Percentiles rank a stretch among this genome's conserved stretches.
These are phyloP conservation scores for Indri indri DNA, from an alignment of 2,113 vertebrate species.

Conservation along the genomic window DNA sequence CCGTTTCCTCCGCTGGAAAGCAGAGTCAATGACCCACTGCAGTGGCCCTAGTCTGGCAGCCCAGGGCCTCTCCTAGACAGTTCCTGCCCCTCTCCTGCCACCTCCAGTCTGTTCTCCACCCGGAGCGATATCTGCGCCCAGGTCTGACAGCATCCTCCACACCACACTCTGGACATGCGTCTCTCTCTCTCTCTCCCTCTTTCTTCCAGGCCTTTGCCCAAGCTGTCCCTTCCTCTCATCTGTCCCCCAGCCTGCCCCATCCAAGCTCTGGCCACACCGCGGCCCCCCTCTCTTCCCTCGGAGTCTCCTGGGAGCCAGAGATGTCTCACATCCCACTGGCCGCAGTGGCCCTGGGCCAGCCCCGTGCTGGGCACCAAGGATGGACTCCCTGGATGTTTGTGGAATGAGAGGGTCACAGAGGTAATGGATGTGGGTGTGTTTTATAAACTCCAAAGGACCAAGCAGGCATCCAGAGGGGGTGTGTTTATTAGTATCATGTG, in stretches of 20 bases:
- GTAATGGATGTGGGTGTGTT: constrained; percentile 24
- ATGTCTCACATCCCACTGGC: not conserved
- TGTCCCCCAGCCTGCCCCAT: not conserved
- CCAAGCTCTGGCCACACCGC: not conserved
- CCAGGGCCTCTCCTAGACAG: not conserved
- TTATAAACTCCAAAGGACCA: constrained; percentile 49
- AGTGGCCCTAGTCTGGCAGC: not conserved
- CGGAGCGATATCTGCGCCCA: not conserved
- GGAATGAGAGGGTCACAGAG: constrained; percentile 13
- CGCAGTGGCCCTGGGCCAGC: not conserved
- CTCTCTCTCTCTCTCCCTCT: not conserved
- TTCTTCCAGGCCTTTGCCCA: not conserved
- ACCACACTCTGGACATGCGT: not conserved
- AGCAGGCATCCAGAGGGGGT: not conserved
- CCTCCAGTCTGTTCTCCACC: not conserved
- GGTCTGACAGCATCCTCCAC: not conserved
- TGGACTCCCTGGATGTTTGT: constrained; percentile 35
- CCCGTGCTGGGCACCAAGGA: not conserved
- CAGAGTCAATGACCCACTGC: not conserved
- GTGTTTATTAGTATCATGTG: constrained; percentile 28
- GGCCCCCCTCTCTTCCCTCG: not conserved
- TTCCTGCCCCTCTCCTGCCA: not conserved
- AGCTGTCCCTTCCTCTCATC: not conserved
- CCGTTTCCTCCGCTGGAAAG: not conserved
- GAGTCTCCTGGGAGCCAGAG: not conserved